Evolutionary conservation across 2,113 vertebrate species (phyloP).

Genomic region (Syngnathus typhle): DNA sequence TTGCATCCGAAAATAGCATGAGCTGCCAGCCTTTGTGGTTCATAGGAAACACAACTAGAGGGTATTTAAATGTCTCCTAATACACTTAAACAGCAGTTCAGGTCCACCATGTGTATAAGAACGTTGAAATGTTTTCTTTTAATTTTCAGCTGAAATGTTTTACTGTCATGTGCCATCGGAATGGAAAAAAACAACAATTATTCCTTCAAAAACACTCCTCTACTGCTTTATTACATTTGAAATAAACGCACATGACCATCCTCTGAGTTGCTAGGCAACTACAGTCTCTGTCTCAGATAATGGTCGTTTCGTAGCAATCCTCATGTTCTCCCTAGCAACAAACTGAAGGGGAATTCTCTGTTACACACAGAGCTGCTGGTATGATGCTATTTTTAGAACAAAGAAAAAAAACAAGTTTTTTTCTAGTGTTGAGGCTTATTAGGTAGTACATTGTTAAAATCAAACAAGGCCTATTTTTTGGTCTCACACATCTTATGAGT

Average conservation of each 20-base stretch:
- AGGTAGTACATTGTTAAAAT: not conserved
- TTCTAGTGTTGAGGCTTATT: too few relatives aligned
- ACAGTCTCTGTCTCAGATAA: conserved; percentile 48
- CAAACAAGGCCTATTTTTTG: not conserved
- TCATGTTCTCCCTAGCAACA: conserved; percentile 58
- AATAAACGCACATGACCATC: conserved; percentile 39
- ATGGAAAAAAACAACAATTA: not conserved
- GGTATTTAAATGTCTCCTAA: not conserved
- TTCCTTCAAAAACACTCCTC: not conserved
- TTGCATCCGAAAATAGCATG: conserved; percentile 15
- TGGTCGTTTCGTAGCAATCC: conserved; percentile 37
- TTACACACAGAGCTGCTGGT: conserved; percentile 13
- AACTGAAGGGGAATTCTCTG: conserved; percentile 35
- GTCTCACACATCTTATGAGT: not conserved
- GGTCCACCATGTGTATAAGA: too few relatives aligned
- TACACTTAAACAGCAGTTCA: not conserved
- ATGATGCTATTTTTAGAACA: conserved; percentile 55
- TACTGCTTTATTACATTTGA: conserved; percentile 34
- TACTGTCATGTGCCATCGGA: not conserved
- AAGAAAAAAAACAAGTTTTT: not conserved
- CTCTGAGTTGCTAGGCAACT: conserved; percentile 70
- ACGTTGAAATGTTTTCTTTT: not conserved
- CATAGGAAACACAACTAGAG: conserved; percentile 12
- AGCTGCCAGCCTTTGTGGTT: conserved; percentile 6
- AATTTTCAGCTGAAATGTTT: not conserved